A percentile compares a stretch with the other conserved stretches of the same genome.
phyloP scores from a whole-genome alignment of 2,797 vertebrate genomes.

The Acrossocheilus wenchowensis region DNA sequence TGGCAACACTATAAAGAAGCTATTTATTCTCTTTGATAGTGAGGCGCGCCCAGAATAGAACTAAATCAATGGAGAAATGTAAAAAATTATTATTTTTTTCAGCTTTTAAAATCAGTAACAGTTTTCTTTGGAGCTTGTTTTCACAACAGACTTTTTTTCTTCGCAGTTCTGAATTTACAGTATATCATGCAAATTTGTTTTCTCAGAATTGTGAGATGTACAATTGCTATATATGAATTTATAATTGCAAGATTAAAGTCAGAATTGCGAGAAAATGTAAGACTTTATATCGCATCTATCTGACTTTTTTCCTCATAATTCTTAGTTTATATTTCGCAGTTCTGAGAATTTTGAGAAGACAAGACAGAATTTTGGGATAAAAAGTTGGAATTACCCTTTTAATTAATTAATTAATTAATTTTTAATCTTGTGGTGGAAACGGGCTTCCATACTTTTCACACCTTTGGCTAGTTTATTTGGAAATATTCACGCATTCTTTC shows the following conservation, averaged over 20 bases:
- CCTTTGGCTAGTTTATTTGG: neutral
- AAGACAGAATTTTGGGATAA: neutral
- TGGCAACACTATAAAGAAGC: neutral
- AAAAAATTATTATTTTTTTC: neutral
- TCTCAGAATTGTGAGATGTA: no score
- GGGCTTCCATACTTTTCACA: neutral
- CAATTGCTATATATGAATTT: no score
- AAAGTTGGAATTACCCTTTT: neutral
- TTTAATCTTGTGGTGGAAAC: neutral
- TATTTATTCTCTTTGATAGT: slow-evolving; percentile 2
- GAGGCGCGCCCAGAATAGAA: neutral
- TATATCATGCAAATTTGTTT: neutral
- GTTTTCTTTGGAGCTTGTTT: neutral
- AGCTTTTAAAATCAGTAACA: neutral
- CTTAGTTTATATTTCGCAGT: neutral
- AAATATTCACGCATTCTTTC: neutral
- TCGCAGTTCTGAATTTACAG: neutral
- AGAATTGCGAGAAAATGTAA: neutral
- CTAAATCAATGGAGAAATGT: neutral
- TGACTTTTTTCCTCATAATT: neutral
- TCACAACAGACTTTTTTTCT: neutral
- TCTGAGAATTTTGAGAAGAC: neutral
- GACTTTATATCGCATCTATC: neutral
- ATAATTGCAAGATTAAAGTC: no score
- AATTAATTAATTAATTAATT: neutral